A percentile compares a stretch with the other conserved stretches of the same genome.
These are phyloP conservation scores for Bombus polaris DNA, from an alignment of 1,140 invertebrate genomes.

Conservation along the genomic window DNA sequence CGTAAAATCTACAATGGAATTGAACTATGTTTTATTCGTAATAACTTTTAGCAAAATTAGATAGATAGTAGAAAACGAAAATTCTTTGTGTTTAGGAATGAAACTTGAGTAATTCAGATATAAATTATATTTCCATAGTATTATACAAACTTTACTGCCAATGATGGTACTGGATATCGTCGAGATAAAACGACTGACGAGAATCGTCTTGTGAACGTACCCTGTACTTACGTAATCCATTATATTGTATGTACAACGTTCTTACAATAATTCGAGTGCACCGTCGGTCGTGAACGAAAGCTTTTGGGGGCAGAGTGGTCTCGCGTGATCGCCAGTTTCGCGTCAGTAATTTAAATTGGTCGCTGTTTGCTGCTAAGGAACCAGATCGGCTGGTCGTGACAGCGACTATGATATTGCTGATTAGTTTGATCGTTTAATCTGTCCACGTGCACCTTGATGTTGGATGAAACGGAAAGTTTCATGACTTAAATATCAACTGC, in stretches of 20 bases:
- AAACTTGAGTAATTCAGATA: not conserved
- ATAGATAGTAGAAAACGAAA: not conserved
- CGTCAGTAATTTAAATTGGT: constrained; percentile 4
- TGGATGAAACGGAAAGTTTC: not conserved
- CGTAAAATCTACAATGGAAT: not conserved
- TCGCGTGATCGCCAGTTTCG: constrained; percentile 16
- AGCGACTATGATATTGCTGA: not conserved
- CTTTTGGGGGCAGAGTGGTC: constrained; percentile 11
- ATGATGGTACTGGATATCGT: not conserved
- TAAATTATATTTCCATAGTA: not conserved
- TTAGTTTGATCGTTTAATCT: constrained; percentile 21
- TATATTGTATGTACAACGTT: constrained; percentile 71
- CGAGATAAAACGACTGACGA: constrained; percentile 48
- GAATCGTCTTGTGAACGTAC: constrained; percentile 59
- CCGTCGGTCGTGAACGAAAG: constrained; percentile 55
- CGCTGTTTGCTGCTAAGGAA: constrained; percentile 20
- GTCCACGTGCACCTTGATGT: constrained; percentile 1
- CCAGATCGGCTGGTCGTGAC: not conserved
- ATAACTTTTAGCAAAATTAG: not conserved
- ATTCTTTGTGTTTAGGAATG: not conserved
- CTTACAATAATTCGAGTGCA: constrained; percentile 65
- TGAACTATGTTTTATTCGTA: not conserved
- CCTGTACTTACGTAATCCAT: constrained; percentile 65
- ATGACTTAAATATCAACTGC: not conserved
- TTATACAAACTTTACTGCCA: not conserved